These are phyloP conservation scores for Limosa lapponica DNA, from an alignment of 2,797 vertebrate genomes.

Conservation along the genomic window DNA sequence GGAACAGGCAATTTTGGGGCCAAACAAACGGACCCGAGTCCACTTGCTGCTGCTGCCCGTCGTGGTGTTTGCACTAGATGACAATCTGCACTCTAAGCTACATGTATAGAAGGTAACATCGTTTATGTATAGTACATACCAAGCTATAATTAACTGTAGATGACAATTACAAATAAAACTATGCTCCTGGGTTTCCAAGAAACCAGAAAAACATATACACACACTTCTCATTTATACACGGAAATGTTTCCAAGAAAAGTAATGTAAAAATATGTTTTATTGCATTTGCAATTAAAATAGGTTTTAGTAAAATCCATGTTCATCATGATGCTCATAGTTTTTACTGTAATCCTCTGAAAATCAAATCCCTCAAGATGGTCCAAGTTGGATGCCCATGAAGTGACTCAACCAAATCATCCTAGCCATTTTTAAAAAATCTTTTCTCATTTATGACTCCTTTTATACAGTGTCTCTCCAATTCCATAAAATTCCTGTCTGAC, in stretches of 20 bases:
- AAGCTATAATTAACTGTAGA: conserved; percentile 77
- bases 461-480: not conserved
- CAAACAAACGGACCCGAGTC: not conserved
- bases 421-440: not conserved
- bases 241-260: conserved; percentile 81
- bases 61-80: not conserved
- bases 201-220: conserved; percentile 75
- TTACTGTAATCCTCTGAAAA: conserved; percentile 61
- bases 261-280: conserved; percentile 74
- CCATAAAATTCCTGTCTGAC: conserved; percentile 13
- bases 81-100: not conserved
- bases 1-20: not conserved
- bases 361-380: conserved; percentile 52
- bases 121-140: conserved; percentile 63
- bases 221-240: conserved; percentile 67
- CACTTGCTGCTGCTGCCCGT: not conserved
- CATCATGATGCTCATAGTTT: conserved; percentile 55
- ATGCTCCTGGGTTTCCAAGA: conserved; percentile 78
- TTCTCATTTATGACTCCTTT: conserved; percentile 2
- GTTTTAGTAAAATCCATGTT: conserved; percentile 73
- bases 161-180: conserved; percentile 79
- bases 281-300: conserved; percentile 80
- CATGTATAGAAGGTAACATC: conserved; percentile 50
- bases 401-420: conserved; percentile 41
- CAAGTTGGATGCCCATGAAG: conserved; percentile 38